A percentile compares a stretch with the other conserved stretches of the same genome.
Evolutionary conservation across 2,888 invertebrate genomes (phyloP).

Genomic region (Gibbula magus): DNA sequence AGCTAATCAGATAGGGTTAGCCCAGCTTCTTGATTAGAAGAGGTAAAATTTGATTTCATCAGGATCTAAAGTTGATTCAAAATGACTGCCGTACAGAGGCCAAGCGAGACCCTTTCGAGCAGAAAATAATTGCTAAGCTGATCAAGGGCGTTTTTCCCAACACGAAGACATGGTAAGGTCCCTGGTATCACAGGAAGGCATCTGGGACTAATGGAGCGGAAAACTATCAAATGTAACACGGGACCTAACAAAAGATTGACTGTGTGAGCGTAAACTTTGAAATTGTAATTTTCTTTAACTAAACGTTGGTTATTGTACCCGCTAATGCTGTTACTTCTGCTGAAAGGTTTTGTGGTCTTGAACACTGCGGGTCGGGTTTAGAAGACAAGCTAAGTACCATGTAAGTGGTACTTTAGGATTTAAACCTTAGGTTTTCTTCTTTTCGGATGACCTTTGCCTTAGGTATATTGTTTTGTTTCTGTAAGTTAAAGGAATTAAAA

Average conservation of each 20-base stretch:
- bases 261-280: not conserved
- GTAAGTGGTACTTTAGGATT: too few relatives aligned
- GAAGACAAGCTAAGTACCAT: too few relatives aligned
- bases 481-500: too few relatives aligned
- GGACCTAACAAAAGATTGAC: not conserved
- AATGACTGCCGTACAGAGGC: conserved; percentile 12
- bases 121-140: not conserved
- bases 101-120: not conserved
- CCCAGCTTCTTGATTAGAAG: conserved; percentile 15
- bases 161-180: not conserved
- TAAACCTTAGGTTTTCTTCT: too few relatives aligned
- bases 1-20: conserved; percentile 20
- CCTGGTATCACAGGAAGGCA: not conserved
- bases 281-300: not conserved
- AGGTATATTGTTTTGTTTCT: too few relatives aligned
- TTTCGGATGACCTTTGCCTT: too few relatives aligned
- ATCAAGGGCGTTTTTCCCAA: conserved; percentile 1
- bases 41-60: conserved; percentile 18
- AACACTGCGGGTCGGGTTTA: too few relatives aligned
- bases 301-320: not conserved
- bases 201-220: not conserved
- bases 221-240: not conserved
- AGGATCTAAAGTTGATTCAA: conserved; percentile 17
- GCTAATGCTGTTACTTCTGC: too few relatives aligned
- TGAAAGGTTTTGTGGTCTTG: too few relatives aligned